Base-by-base conservation (phyloP, 2,113 vertebrate genomes). In the Petromus typicus region DNA sequence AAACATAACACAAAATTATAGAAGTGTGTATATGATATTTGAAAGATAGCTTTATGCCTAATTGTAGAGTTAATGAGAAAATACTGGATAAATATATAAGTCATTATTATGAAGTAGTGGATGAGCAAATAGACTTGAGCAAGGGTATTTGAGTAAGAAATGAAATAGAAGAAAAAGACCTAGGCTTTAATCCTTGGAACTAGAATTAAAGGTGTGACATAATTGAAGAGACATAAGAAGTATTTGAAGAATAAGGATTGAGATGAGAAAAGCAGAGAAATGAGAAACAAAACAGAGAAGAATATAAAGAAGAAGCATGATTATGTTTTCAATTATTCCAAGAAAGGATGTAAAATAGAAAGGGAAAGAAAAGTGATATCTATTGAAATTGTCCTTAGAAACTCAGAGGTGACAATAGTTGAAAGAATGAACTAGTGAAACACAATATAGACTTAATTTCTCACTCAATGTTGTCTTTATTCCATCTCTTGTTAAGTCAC, bases 191-290 rank as follows among this genome's bases (percentile, higher is more conserved):
- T 43, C 20, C 27, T 51, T 67, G 3, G 7, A 82, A 80, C 75
- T 0, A 22, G 22, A 64, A 51, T 76, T 6, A 81, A 3, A 2
- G 0, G 45, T 3, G 1, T 48, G 4, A 67, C 20, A 12, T 73
- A 27, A 64, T 12, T 64, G 11, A 85, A 54, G 20, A 51, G 11
- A 79, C 4, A 1, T 0, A 61, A 22, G 10, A 40, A 22, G 1
- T 3, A 34, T 27, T 30, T 37, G 78, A 13, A 27, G 10, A 80
- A 66, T 43, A 57, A 91, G 7, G 69, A 56, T 54, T 23, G 30
- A 89, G 27, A 7, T 1, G 48, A 83, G 43, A 73, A 43, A 84
- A 89, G 78, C 0, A n/a, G 14, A 69, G 27, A n/a, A 32, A 45
- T 40, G 40, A 86, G 37, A 87, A 87, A 17, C 10, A 75, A 90